Evolutionary conservation across 2,113 vertebrate genomes (phyloP).

Genomic region (Rhynchomys soricoides): DNA sequence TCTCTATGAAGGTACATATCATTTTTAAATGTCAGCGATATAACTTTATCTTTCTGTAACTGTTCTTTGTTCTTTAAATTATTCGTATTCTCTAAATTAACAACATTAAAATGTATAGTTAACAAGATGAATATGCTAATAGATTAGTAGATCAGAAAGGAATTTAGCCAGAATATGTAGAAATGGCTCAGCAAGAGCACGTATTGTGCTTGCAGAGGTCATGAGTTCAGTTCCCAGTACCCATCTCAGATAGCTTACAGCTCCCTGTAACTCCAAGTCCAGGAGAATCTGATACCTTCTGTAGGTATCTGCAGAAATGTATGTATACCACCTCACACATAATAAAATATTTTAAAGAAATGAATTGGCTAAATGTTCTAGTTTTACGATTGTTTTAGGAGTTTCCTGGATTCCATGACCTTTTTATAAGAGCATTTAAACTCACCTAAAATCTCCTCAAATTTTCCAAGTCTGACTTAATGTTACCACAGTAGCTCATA

Average conservation of each 20-base stretch:
- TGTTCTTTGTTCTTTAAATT: neutral
- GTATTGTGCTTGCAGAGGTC: neutral
- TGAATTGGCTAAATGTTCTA: neutral
- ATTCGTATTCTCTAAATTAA: neutral
- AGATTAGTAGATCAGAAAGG: neutral
- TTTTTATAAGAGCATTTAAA: neutral
- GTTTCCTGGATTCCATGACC: neutral
- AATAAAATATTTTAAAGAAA: neutral
- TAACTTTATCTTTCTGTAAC: neutral
- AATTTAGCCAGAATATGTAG: neutral
- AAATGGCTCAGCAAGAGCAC: neutral
- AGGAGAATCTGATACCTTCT: neutral
- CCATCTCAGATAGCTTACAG: neutral
- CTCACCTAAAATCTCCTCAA: neutral
- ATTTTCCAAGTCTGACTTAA: neutral
- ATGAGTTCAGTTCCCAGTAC: neutral
- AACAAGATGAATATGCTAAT: neutral
- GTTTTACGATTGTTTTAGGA: neutral
- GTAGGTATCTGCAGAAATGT: neutral
- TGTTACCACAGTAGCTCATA: neutral
- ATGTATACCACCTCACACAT: neutral
- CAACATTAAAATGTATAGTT: neutral
- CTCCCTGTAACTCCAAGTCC: neutral
- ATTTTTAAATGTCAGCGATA: neutral
- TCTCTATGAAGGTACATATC: neutral